These are phyloP conservation scores for Gadus chalcogrammus DNA, from an alignment of 2,113 vertebrate genomes.

Conservation along the genomic window DNA sequence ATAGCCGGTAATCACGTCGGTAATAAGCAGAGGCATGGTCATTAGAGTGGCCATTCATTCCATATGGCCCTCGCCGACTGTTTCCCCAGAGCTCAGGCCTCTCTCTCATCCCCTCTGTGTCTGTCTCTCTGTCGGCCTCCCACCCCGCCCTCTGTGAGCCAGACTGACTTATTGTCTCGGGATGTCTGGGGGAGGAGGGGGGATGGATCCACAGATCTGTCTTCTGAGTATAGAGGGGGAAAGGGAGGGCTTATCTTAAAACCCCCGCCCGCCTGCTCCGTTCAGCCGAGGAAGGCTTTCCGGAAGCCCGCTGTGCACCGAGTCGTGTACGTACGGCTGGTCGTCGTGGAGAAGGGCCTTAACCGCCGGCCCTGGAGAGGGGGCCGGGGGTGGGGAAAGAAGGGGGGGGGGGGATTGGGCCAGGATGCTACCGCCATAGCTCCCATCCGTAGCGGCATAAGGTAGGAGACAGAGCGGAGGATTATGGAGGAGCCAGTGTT, in stretches of 20 bases:
- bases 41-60: slow-evolving; percentile 63
- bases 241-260: slow-evolving; percentile 37
- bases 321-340: slow-evolving; percentile 15
- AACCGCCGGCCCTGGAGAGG: slow-evolving; percentile 1
- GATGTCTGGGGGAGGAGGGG: slow-evolving; percentile 11
- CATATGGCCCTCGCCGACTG: slow-evolving; percentile 14
- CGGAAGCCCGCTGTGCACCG: slow-evolving; percentile 28
- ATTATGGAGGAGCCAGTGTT: slow-evolving; percentile 18
- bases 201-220: slow-evolving; percentile 30
- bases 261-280: slow-evolving; percentile 30
- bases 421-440: slow-evolving; percentile 30
- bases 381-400: too few relatives aligned
- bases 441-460: slow-evolving; percentile 30
- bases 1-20: slow-evolving; percentile 65
- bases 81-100: too few relatives aligned
- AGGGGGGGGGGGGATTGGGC: background rate
- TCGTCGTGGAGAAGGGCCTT: too few relatives aligned
- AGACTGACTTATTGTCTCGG: slow-evolving; percentile 61
- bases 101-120: too few relatives aligned
- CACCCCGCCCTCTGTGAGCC: slow-evolving; percentile 30
- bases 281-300: slow-evolving; percentile 44
- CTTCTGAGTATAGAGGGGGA: slow-evolving; percentile 27
- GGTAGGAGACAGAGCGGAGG: slow-evolving; percentile 10
- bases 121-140: too few relatives aligned
- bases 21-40: slow-evolving; percentile 63